phyloP scores from a whole-genome alignment of 2,888 invertebrate genomes.

The Tachina lurida region DNA sequence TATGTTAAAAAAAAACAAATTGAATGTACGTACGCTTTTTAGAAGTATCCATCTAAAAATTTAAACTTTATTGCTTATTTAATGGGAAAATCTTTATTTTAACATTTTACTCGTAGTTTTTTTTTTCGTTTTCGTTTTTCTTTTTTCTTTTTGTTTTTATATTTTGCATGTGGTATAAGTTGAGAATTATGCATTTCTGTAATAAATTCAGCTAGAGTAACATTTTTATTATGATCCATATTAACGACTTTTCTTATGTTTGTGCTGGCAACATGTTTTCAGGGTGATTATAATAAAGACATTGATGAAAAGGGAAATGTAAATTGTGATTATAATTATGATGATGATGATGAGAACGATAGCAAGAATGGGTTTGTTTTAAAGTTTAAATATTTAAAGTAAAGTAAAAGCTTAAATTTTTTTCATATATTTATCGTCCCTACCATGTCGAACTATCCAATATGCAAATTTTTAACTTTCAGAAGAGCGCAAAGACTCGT shows the following conservation, averaged over 20 bases:
- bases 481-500: too few relatives aligned
- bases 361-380: background rate
- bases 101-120: background rate
- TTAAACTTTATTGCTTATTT: conserved; percentile 46
- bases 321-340: conserved; percentile 46
- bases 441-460: too few relatives aligned
- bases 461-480: too few relatives aligned
- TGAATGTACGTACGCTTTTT: conserved; percentile 8
- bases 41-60: conserved; percentile 37
- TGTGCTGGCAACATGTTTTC: conserved; percentile 15
- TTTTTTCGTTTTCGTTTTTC: background rate
- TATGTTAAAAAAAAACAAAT: background rate
- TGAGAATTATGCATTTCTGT: conserved; percentile 57
- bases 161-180: background rate
- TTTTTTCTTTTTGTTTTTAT: background rate
- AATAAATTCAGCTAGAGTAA: conserved; percentile 36
- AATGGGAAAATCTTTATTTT: conserved; percentile 14
- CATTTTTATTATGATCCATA: conserved; percentile 45
- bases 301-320: conserved; percentile 41
- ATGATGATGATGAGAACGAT: conserved; percentile 5
- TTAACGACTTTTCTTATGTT: conserved; percentile 30
- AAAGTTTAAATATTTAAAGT: too few relatives aligned
- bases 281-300: conserved; percentile 54
- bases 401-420: too few relatives aligned
- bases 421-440: too few relatives aligned